Percentiles rank a stretch among this genome's conserved stretches.
Conservation (phyloP, 2,113 vertebrate species). For the Pontoporia blainvillei region DNA sequence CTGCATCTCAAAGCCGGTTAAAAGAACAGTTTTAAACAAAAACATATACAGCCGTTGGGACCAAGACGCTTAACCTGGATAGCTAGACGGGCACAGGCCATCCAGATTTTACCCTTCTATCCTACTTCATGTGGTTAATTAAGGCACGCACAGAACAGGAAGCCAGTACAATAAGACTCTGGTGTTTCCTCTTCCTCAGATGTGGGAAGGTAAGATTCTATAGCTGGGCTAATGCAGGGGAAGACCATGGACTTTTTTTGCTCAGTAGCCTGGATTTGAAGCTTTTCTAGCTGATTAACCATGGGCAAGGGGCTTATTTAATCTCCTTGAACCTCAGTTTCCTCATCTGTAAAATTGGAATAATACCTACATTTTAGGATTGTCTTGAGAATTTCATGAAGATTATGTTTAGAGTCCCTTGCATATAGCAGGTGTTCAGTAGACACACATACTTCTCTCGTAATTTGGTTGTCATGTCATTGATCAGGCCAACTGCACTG, state of each 20-base stretch:
- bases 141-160: background rate
- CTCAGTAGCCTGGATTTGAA: background rate
- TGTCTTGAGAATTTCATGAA: background rate
- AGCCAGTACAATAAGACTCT: background rate
- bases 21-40: conserved; percentile 70
- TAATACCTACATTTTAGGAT: background rate
- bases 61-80: background rate
- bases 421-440: background rate
- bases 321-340: conserved; percentile 17
- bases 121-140: background rate
- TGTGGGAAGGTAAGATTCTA: conserved; percentile 6
- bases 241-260: background rate
- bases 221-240: background rate
- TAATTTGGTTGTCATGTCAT: background rate
- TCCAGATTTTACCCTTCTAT: background rate
- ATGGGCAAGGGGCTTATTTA: background rate
- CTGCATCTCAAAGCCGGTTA: conserved; percentile 77
- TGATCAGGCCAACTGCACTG: background rate
- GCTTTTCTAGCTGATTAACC: background rate
- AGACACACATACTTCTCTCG: background rate
- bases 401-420: background rate
- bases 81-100: background rate
- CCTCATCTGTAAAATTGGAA: conserved; percentile 55
- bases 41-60: background rate
- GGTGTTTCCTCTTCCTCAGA: conserved; percentile 32